Evolutionary conservation across 2,888 invertebrate species (phyloP).

Genomic region (Acleris cristana): DNA sequence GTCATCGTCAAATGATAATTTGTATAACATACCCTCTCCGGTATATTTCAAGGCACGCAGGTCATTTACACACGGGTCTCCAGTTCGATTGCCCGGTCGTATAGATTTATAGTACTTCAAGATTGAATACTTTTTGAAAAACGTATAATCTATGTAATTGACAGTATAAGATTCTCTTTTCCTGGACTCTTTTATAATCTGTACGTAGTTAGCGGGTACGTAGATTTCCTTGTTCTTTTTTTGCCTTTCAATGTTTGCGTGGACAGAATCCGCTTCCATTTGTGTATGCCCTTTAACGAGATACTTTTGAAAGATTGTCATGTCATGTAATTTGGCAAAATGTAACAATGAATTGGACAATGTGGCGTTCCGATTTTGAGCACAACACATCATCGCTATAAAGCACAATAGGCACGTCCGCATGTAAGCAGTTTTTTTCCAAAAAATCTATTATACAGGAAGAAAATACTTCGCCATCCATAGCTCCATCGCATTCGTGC

Average conservation of each 20-base stretch:
- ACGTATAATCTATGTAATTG: slow-evolving; percentile 30
- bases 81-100: slow-evolving; percentile 39
- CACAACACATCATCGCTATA: slow-evolving; percentile 39
- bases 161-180: slow-evolving; percentile 13
- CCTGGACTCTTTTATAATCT: slow-evolving; percentile 6
- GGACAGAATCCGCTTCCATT: slow-evolving; percentile 37
- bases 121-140: slow-evolving; percentile 34
- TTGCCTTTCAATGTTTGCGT: slow-evolving; percentile 33
- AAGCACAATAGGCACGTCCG: slow-evolving; percentile 34
- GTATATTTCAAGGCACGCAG: slow-evolving; percentile 39
- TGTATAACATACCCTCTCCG: slow-evolving; percentile 29
- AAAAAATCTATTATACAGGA: too few species aligned
- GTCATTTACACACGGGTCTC: slow-evolving; percentile 37
- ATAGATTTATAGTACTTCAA: too few species aligned
- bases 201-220: slow-evolving; percentile 25
- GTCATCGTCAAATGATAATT: slow-evolving; percentile 39
- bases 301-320: slow-evolving; percentile 31
- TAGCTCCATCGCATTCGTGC: slow-evolving; percentile 40
- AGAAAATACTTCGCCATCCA: slow-evolving; percentile 14
- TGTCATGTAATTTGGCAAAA: slow-evolving; percentile 23
- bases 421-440: slow-evolving; percentile 12
- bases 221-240: slow-evolving; percentile 28
- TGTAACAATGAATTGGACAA: slow-evolving; percentile 36
- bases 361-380: slow-evolving; percentile 28
- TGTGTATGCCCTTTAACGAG: slow-evolving; percentile 37